Base-by-base conservation (phyloP, 1,140 invertebrate genomes). In the Conus betulinus region DNA sequence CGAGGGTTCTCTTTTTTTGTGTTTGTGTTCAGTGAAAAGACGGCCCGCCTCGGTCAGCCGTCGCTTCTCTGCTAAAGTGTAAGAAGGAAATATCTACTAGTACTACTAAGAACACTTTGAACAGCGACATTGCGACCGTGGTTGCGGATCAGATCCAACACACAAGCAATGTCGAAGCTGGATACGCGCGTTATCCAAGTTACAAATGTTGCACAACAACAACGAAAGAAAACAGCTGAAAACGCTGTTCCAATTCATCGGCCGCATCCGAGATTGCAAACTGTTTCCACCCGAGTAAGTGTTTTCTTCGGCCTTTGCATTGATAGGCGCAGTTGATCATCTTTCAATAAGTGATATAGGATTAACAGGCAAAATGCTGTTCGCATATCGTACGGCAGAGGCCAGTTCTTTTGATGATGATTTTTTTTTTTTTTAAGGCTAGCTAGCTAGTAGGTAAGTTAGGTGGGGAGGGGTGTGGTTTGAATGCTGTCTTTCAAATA, bases 201-300 rank as follows among this genome's bases (percentile, higher is more conserved):
- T 91, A 99, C 98, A 90, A 99, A 99, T 95, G 99, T 99, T 92
- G 99, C 99, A 78, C 98, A 99, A 97, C 98, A 94, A 98, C 98
- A n/a, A 99, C 98, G 0, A 98, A 98, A 94, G 99, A 99, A 39
- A 39, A 94, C 99, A 99, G 95, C 99, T 99, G 98, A 98, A 99
- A 95, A 98, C 98, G 0, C 96, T 99, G n/a, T 99, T 99, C 95
- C 97, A 98, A 5, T 99, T 98, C 95, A 96, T 99, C 84, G 99
- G 99, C 1, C 98, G 99, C 96, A 98, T 99, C 87, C 98, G 99
- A 94, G 99, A 99, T 93, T 98, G 99, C 83, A 96, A 98, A 91
- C 96, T 99, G 57, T 99, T 99, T 96, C 98, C 98, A 8, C 98
- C 98, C 8, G 97, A 99, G 94, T 95, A 94, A 93, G 95, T 94